Conservation (phyloP, 2,797 vertebrate genomes). For the Sarcophilus harrisii region DNA sequence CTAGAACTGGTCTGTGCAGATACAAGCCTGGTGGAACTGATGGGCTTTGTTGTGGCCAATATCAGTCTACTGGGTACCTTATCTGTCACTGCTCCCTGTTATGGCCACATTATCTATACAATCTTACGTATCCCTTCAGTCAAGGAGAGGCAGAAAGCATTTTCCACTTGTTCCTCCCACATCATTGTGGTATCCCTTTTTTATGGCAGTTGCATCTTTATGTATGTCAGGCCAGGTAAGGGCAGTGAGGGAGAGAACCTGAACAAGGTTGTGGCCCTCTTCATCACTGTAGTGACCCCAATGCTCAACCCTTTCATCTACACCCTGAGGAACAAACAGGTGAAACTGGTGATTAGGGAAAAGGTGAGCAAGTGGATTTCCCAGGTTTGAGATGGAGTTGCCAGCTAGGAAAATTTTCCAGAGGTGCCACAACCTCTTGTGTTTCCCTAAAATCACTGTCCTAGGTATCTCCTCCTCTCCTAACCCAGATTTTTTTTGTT, state of each 20-base stretch:
- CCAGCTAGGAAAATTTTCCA: not conserved
- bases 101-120: conserved; percentile 69
- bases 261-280: conserved; percentile 77
- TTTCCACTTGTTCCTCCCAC: conserved; percentile 78
- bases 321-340: conserved; percentile 79
- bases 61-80: conserved; percentile 72
- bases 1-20: conserved; percentile 72
- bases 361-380: conserved; percentile 44
- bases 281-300: conserved; percentile 78
- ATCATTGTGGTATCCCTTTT: conserved; percentile 75
- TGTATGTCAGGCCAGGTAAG: conserved; percentile 74
- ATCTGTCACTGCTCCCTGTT: conserved; percentile 68
- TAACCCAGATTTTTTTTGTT: not conserved
- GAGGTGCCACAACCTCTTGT: not conserved
- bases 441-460: not conserved
- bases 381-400: not conserved
- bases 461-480: not conserved
- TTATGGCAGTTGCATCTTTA: conserved; percentile 81
- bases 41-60: conserved; percentile 67
- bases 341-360: conserved; percentile 73
- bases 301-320: conserved; percentile 81
- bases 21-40: conserved; percentile 69
- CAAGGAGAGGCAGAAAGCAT: conserved; percentile 75
- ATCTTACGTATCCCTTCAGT: conserved; percentile 66
- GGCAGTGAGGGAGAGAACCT: conserved; percentile 55